Conservation (phyloP, 2,888 invertebrate species). For the Plebejus anna region DNA sequence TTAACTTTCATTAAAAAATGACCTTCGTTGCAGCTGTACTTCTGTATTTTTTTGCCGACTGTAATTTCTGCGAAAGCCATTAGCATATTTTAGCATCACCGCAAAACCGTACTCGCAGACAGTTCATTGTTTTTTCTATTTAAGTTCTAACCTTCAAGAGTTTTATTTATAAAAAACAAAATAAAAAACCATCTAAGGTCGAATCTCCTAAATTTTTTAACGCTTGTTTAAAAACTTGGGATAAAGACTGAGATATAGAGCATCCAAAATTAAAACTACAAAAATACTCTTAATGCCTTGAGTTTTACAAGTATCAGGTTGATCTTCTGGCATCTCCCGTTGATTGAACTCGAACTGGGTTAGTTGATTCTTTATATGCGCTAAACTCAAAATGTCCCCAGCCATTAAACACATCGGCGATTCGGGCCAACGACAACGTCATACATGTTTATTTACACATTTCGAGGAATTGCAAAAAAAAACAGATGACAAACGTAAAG, state of each 20-base stretch:
- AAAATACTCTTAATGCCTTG: neutral
- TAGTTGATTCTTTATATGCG: neutral
- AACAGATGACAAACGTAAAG: neutral
- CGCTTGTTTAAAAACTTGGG: neutral
- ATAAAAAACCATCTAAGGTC: neutral
- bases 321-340: slow-evolving; percentile 3
- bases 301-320: neutral
- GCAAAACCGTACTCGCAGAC: neutral
- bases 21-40: neutral
- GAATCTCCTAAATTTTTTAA: neutral
- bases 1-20: slow-evolving; percentile 8
- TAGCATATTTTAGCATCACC: neutral
- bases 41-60: neutral
- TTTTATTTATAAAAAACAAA: neutral
- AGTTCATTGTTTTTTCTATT: neutral
- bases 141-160: neutral
- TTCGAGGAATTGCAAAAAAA: neutral
- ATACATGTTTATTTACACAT: slow-evolving; percentile 12
- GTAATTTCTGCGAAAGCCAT: slow-evolving; percentile 18
- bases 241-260: neutral
- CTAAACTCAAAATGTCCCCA: slow-evolving; percentile 4
- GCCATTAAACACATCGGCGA: slow-evolving; percentile 9
- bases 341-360: slow-evolving; percentile 22
- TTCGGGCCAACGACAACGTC: neutral
- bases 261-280: neutral